Evolutionary conservation across 2,888 invertebrate species (phyloP).

Genomic region (Nysson spinosus): DNA sequence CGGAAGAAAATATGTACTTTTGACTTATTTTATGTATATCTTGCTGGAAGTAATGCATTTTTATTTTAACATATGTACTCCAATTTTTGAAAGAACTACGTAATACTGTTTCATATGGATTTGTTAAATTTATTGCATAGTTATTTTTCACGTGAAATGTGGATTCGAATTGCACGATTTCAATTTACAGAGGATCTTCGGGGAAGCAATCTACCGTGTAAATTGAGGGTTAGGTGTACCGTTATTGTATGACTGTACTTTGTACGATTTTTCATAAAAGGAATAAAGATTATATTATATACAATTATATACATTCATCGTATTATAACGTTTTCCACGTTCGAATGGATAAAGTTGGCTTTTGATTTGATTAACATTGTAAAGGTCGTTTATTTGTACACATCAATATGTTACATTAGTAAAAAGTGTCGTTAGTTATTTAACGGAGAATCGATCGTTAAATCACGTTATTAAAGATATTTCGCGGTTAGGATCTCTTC

Average conservation of each 20-base stretch:
- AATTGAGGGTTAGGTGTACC: conserved; percentile 21
- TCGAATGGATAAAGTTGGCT: conserved; percentile 2
- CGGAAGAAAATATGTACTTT: too few relatives aligned
- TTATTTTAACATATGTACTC: too few relatives aligned
- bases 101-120: too few relatives aligned
- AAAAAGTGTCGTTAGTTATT: conserved; percentile 63
- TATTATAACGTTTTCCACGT: too few relatives aligned
- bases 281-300: conserved; percentile 11
- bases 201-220: neutral
- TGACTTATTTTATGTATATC: too few relatives aligned
- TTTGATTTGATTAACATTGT: conserved; percentile 16
- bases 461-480: conserved; percentile 17
- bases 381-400: conserved; percentile 63
- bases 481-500: neutral
- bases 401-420: conserved; percentile 66
- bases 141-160: too few relatives aligned
- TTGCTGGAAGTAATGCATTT: too few relatives aligned
- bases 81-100: too few relatives aligned
- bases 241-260: conserved; percentile 37
- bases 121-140: too few relatives aligned
- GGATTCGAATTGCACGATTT: neutral
- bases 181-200: neutral
- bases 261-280: conserved; percentile 30
- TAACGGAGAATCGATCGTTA: conserved; percentile 48
- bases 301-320: conserved; percentile 9